Conservation (phyloP, 2,888 invertebrate genomes). For the Lamellibrachia columna region DNA sequence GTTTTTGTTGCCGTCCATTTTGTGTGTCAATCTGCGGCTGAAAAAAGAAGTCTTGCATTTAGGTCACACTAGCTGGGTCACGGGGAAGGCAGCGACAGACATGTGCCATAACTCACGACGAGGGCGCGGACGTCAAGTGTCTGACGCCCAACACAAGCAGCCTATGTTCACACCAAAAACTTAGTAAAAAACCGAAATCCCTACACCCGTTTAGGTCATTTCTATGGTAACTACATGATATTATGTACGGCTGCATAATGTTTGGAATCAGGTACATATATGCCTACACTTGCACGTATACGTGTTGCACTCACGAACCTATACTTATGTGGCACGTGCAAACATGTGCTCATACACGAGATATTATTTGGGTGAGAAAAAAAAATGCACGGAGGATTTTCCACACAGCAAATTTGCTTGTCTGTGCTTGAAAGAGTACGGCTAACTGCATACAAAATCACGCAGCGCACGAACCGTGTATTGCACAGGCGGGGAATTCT, state of each 20-base stretch:
- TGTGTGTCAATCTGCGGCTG: background rate
- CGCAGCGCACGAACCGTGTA: background rate
- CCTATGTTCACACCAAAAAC: too few species aligned
- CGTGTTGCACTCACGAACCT: background rate
- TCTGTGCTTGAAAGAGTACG: background rate
- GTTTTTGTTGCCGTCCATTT: background rate
- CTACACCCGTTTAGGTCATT: too few species aligned
- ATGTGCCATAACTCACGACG: background rate
- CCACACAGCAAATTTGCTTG: too few species aligned
- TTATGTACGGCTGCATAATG: background rate
- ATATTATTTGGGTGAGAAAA: too few species aligned
- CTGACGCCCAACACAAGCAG: background rate
- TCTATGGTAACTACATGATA: too few species aligned
- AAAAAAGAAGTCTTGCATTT: background rate
- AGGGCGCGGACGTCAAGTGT: background rate
- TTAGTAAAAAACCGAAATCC: too few species aligned
- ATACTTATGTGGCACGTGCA: background rate
- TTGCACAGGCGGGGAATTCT: background rate
- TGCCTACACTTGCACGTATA: background rate
- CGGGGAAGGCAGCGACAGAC: background rate
- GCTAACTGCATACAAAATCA: background rate
- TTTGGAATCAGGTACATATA: background rate
- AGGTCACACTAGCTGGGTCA: background rate
- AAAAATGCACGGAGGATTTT: too few species aligned
- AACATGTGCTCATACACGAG: too few species aligned